These are phyloP conservation scores for Galerucella pusilla DNA, from an alignment of 2,888 invertebrate genomes.

Conservation along the genomic window DNA sequence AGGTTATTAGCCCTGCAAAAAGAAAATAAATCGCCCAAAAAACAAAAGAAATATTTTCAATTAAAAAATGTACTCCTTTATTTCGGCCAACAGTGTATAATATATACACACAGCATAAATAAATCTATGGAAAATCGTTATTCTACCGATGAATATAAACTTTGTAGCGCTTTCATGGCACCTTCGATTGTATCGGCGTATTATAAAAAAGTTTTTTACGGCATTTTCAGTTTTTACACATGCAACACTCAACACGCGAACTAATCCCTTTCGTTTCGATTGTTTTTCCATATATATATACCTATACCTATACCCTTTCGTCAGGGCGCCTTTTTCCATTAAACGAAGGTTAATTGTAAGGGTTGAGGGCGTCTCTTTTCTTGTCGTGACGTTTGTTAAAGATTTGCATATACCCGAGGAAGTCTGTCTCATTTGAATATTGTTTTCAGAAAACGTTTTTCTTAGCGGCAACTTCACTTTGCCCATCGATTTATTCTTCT, in stretches of 20 bases:
- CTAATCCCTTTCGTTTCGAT: conserved; percentile 50
- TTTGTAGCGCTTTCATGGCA: conserved; percentile 58
- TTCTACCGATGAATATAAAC: conserved; percentile 53
- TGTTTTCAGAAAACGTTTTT: conserved; percentile 39
- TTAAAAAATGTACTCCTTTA: too few relatives aligned
- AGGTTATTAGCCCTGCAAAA: too few relatives aligned
- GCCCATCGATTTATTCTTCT: conserved; percentile 23
- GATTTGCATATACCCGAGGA: conserved; percentile 27
- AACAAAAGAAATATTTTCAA: too few relatives aligned
- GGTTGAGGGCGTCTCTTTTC: conserved; percentile 31
- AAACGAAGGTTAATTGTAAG: conserved; percentile 35
- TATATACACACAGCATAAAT: conserved; percentile 16
- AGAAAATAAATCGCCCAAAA: too few relatives aligned
- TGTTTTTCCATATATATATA: conserved; percentile 40
- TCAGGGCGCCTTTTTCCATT: conserved; percentile 38
- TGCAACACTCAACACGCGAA: conserved; percentile 61
- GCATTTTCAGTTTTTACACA: conserved; percentile 61
- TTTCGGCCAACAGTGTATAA: too few relatives aligned
- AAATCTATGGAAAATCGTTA: conserved; percentile 53
- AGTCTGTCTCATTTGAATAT: conserved; percentile 42
- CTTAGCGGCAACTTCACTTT: conserved; percentile 9
- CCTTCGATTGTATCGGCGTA: conserved; percentile 57
- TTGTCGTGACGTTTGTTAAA: conserved; percentile 35
- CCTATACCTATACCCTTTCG: conserved; percentile 22
- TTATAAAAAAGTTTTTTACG: conserved; percentile 62